A percentile compares a stretch with the other conserved stretches of the same genome.
Conservation (phyloP, 2,113 vertebrate species). For the Myodes glareolus region DNA sequence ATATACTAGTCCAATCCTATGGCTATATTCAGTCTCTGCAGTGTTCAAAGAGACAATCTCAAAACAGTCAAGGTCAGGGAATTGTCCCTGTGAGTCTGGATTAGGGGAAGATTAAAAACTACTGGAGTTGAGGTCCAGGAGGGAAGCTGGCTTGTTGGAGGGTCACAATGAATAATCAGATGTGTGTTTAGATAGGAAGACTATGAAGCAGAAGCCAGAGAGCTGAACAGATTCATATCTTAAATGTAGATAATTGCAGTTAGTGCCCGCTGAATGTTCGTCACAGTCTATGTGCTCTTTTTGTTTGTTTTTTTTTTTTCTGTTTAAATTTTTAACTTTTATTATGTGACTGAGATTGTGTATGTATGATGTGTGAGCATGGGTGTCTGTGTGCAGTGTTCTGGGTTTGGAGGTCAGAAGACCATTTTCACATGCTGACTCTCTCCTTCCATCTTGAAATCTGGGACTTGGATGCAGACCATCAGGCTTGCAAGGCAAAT, state of each 20-base stretch:
- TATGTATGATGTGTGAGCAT: background rate
- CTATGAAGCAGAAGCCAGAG: constrained; percentile 7
- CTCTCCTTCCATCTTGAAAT: background rate
- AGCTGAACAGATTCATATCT: constrained; percentile 7
- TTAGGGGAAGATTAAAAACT: background rate
- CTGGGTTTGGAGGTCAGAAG: background rate
- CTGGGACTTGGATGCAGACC: background rate
- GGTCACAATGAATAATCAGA: background rate
- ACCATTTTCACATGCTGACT: background rate
- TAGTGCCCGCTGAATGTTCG: constrained; percentile 21
- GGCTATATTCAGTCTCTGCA: background rate
- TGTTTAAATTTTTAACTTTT: background rate
- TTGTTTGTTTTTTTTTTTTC: background rate
- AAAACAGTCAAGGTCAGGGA: background rate
- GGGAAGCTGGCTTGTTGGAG: background rate
- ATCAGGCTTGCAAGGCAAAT: background rate
- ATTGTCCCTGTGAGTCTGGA: background rate
- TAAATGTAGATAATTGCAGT: constrained; percentile 32
- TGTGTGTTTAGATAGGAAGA: constrained; percentile 37
- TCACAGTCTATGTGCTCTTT: background rate
- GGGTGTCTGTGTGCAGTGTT: background rate
- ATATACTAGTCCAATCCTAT: background rate
- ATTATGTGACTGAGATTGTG: background rate
- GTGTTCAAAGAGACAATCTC: constrained; percentile 26
- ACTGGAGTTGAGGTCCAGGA: background rate